A percentile compares a stretch with the other conserved stretches of the same genome.
Evolutionary conservation across 2,888 invertebrate species (phyloP).

Genomic region (Xanthia icteritia): DNA sequence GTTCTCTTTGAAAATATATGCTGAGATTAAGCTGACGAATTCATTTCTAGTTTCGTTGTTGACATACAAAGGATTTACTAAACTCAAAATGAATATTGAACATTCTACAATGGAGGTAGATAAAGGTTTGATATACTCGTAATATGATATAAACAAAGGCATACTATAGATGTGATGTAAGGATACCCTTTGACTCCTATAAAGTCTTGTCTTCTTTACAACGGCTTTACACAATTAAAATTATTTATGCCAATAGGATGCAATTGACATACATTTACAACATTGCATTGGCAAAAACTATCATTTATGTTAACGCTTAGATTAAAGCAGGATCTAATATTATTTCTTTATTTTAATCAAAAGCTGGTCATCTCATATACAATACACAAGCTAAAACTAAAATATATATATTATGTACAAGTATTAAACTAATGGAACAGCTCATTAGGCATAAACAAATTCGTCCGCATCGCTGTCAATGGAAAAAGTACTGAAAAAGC

Average conservation of each 20-base stretch:
- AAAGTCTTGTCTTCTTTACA: constrained; percentile 18
- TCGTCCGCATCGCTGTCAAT: not conserved
- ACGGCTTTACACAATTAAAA: constrained; percentile 24
- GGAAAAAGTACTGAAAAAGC: not conserved
- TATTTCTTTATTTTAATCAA: not conserved
- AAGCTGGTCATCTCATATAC: not conserved
- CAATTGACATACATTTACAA: constrained; percentile 31
- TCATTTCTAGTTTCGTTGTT: not conserved
- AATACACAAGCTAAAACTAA: not conserved
- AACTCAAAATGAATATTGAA: not conserved
- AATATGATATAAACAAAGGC: not conserved
- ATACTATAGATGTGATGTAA: not conserved
- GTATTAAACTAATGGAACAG: not conserved
- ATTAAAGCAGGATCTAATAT: not conserved
- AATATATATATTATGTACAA: not conserved
- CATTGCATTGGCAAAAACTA: constrained; percentile 2
- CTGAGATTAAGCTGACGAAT: not conserved
- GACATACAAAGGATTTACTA: not conserved
- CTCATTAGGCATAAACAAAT: not conserved
- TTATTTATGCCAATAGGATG: constrained; percentile 32
- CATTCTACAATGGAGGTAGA: not conserved
- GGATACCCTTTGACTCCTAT: constrained; percentile 26
- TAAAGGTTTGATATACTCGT: not conserved
- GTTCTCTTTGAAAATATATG: constrained; percentile 17
- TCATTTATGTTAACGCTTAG: constrained; percentile 1